A percentile compares a stretch with the other conserved stretches of the same genome.
Evolutionary conservation across 2,113 vertebrate genomes (phyloP).

Genomic region (Stigmatopora argus): DNA sequence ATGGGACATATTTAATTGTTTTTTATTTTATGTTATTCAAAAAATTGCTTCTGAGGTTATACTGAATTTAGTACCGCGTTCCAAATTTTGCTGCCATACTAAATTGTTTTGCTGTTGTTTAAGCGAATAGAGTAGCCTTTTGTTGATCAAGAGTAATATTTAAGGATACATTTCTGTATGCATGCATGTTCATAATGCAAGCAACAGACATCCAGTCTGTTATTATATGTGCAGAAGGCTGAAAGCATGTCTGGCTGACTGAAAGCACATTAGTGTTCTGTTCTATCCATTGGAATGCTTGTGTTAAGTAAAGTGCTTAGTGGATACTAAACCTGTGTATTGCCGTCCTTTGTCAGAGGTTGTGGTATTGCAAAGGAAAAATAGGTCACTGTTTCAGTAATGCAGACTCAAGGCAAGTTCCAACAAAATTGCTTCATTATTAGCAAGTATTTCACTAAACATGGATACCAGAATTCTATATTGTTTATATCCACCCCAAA

Average conservation of each 20-base stretch:
- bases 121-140: neutral
- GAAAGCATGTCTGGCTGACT: slow-evolving; percentile 63
- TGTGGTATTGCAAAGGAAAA: slow-evolving; percentile 51
- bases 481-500: no score
- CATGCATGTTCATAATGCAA: slow-evolving; percentile 3
- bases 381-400: slow-evolving; percentile 60
- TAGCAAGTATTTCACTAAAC: slow-evolving; percentile 19
- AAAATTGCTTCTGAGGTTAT: neutral
- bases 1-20: no score
- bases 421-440: slow-evolving; percentile 41
- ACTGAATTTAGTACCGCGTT: neutral
- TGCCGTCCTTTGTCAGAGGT: slow-evolving; percentile 51
- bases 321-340: slow-evolving; percentile 60
- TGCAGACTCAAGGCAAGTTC: slow-evolving; percentile 46
- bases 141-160: neutral
- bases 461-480: neutral
- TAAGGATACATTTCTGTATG: slow-evolving; percentile 5
- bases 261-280: slow-evolving; percentile 46
- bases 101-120: neutral
- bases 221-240: slow-evolving; percentile 37
- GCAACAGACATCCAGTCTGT: slow-evolving; percentile 16
- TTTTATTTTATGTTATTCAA: no score
- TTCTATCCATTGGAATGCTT: slow-evolving; percentile 62
- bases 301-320: slow-evolving; percentile 62
- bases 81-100: neutral